These are phyloP conservation scores for Myiothlypis coronata DNA, from an alignment of 2,797 vertebrate genomes.

Conservation along the genomic window DNA sequence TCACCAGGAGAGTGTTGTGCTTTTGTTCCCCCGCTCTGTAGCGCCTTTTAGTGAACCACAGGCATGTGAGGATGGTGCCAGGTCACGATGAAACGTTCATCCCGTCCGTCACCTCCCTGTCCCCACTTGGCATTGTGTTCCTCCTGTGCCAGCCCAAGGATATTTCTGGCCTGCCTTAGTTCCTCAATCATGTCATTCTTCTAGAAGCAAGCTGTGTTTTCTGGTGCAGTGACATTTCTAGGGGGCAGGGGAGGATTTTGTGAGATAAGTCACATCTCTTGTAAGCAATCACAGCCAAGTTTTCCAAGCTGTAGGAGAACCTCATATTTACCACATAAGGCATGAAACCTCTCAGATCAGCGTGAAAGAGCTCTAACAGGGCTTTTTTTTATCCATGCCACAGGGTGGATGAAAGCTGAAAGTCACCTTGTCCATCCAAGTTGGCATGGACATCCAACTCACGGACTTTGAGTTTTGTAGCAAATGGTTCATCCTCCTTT, in stretches of 20 bases:
- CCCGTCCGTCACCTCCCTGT: background rate
- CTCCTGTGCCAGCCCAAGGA: background rate
- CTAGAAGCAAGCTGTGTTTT: background rate
- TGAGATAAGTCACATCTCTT: background rate
- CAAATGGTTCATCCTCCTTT: background rate
- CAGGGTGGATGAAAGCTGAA: background rate
- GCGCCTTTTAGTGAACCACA: background rate
- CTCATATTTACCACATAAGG: background rate
- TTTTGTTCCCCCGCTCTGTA: background rate
- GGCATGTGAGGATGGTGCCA: background rate
- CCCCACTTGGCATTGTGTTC: background rate
- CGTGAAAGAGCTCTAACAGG: background rate
- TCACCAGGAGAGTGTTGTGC: background rate
- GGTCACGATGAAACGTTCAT: background rate
- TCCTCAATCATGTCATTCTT: background rate
- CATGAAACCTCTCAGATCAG: background rate
- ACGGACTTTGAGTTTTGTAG: background rate
- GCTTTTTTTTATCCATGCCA: background rate
- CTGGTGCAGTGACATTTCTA: background rate
- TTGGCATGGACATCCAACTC: background rate
- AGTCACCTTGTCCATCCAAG: background rate
- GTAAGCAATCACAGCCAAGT: background rate
- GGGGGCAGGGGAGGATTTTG: background rate
- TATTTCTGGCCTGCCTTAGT: constrained; percentile 13
- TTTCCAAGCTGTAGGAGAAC: background rate